Percentiles rank a stretch among this genome's conserved stretches.
Conservation (phyloP, 2,797 vertebrate genomes). For the Poecilia wingei region DNA sequence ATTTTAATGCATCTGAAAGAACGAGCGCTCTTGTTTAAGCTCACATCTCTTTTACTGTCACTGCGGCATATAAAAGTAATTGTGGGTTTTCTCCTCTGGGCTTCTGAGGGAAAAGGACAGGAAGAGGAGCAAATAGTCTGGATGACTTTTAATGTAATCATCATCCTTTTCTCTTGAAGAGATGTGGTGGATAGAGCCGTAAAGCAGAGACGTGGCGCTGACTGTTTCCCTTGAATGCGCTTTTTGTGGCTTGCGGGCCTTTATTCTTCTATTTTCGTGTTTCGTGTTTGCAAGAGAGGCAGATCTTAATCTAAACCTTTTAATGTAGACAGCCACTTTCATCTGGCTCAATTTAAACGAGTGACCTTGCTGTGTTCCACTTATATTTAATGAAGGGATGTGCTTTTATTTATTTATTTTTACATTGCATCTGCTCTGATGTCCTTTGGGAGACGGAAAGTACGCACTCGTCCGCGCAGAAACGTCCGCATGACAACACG, state of each 20-base stretch:
- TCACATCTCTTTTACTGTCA: constrained; percentile 57
- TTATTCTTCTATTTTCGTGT: constrained; percentile 3
- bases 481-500: constrained; percentile 36
- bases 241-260: constrained; percentile 7
- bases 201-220: constrained; percentile 37
- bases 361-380: constrained; percentile 49
- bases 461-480: constrained; percentile 23
- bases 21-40: constrained; percentile 44
- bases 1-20: constrained; percentile 54
- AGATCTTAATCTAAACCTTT: constrained; percentile 47
- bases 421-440: constrained; percentile 25
- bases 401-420: constrained; percentile 6
- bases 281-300: constrained; percentile 11
- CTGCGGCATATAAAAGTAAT: constrained; percentile 68
- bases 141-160: constrained; percentile 65
- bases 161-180: constrained; percentile 58
- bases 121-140: constrained; percentile 46
- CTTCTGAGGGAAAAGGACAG: constrained; percentile 64
- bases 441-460: constrained; percentile 28
- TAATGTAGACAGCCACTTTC: constrained; percentile 46
- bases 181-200: constrained; percentile 36
- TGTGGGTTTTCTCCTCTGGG: constrained; percentile 63
- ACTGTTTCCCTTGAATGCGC: constrained; percentile 7
- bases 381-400: constrained; percentile 38
- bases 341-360: constrained; percentile 43